Evolutionary conservation across 2,888 invertebrate species (phyloP), one percentile per base, ranked within the genome.

Genomic region (Leptinotarsa juncta): DNA sequence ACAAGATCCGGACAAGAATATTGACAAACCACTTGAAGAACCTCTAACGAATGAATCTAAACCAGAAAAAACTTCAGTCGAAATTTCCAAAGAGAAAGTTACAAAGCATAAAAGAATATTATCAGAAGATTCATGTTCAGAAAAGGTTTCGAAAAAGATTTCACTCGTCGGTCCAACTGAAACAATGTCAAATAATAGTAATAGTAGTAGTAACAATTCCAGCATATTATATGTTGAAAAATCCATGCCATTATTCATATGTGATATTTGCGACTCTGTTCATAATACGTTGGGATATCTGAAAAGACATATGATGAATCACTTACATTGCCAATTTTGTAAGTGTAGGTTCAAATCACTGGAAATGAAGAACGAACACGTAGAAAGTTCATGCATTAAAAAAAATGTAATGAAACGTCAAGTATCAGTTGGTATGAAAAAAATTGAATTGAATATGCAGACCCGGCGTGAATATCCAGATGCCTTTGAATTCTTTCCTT

Each of bases 271-370:
- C 69, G 79, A 81, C 73, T 72, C 77, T n/a, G 76, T 81, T 20
- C 78, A 80, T 60, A 70, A 77, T 23, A 79, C 26, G n/a, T 50
- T 73, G 0, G 76, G 62, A 65, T 77, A 79, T 16, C 70, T 84
- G 42, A 80, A 78, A 55, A 72, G 48, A 42, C 84, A 84, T 69
- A 68, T 70, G 65, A 51, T 20, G 4, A 79, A 72, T 57, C 84
- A 84, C 69, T 78, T 80, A 62, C 75, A 74, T 48, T 84, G 84
- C 65, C 81, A 80, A 32, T 82, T 84, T 66, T 84, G 84, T 62
- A 83, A 79, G 67, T 26, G 51, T 7, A 73, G 66, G 66, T 83
- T 83, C 69, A 74, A 74, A 65, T 75, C 78, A 0, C 62, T 82
- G 49, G 76, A 75, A 3, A 48, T 26, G 18, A 81, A 82, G 60